Percentiles rank a stretch among this genome's conserved stretches.
phyloP scores from a whole-genome alignment of 2,888 invertebrate species.

The Helleia helle region DNA sequence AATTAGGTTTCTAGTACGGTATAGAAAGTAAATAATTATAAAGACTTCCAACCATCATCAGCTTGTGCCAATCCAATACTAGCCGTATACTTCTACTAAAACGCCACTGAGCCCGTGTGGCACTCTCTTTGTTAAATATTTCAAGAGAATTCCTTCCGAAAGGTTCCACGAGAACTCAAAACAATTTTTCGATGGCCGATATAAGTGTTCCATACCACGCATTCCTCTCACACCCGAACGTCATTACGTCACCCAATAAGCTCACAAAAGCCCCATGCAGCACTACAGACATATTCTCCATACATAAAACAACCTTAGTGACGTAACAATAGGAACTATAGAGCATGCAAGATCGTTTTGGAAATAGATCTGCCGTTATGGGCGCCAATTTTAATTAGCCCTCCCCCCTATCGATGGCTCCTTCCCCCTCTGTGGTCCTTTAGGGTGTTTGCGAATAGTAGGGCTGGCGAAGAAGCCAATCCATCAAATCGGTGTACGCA shows the following conservation, averaged over 20 bases:
- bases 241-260: slow-evolving; percentile 34
- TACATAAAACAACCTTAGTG: slow-evolving; percentile 25
- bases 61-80: no score
- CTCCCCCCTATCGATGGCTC: slow-evolving; percentile 23
- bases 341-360: slow-evolving; percentile 15
- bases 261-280: slow-evolving; percentile 29
- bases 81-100: no score
- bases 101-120: no score
- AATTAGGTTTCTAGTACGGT: no score
- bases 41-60: no score
- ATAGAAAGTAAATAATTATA: no score
- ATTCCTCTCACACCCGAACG: slow-evolving; percentile 23
- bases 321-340: slow-evolving; percentile 22
- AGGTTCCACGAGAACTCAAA: no score
- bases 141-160: no score
- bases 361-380: slow-evolving; percentile 28
- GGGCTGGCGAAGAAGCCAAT: slow-evolving; percentile 71
- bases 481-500: slow-evolving; percentile 69
- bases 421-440: slow-evolving; percentile 34
- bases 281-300: slow-evolving; percentile 15
- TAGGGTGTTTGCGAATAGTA: slow-evolving; percentile 73
- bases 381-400: slow-evolving; percentile 69
- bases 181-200: slow-evolving; percentile 21
- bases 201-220: slow-evolving; percentile 22
- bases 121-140: no score